Conservation (phyloP, 2,888 invertebrate genomes). For the Lacanobia wlatinum region DNA sequence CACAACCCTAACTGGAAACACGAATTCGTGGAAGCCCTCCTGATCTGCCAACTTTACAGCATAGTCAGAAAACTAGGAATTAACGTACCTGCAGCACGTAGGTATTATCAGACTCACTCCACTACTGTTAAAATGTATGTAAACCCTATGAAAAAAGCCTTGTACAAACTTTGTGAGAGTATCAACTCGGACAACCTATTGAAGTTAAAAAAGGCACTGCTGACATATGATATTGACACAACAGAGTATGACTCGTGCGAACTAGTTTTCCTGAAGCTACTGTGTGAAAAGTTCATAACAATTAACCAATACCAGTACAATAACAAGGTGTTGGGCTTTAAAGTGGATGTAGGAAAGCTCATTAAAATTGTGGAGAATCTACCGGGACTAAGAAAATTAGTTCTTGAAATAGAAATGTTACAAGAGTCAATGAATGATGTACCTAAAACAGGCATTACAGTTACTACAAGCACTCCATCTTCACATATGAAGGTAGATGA, state of each 20-base stretch:
- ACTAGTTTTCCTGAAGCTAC: slow-evolving; percentile 81
- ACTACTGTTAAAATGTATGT: slow-evolving; percentile 73
- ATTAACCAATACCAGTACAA: slow-evolving; percentile 67
- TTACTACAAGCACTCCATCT: slow-evolving; percentile 61
- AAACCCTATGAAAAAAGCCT: slow-evolving; percentile 81
- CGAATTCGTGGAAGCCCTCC: slow-evolving; percentile 85
- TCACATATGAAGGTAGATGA: slow-evolving; percentile 57
- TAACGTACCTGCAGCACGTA: slow-evolving; percentile 74
- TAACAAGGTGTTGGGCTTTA: slow-evolving; percentile 60
- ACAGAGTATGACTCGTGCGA: slow-evolving; percentile 81
- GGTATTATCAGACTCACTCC: slow-evolving; percentile 76
- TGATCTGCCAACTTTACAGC: slow-evolving; percentile 80
- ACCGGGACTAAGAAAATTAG: slow-evolving; percentile 72
- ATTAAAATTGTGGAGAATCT: slow-evolving; percentile 79
- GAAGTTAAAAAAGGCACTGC: slow-evolving; percentile 79
- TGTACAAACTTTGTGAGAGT: slow-evolving; percentile 85
- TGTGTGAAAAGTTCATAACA: slow-evolving; percentile 82
- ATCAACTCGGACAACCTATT: slow-evolving; percentile 75
- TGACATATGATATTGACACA: slow-evolving; percentile 78
- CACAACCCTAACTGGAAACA: slow-evolving; percentile 79
- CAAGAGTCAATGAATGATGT: slow-evolving; percentile 72
- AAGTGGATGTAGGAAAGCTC: slow-evolving; percentile 75
- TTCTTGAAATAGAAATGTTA: slow-evolving; percentile 73
- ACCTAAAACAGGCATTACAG: slow-evolving; percentile 30
- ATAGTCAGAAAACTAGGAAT: slow-evolving; percentile 83